Percentiles rank a stretch among this genome's conserved stretches.
Evolutionary conservation across 2,797 vertebrate genomes (phyloP).

Genomic region (Tokudaia tokunoshimensis): DNA sequence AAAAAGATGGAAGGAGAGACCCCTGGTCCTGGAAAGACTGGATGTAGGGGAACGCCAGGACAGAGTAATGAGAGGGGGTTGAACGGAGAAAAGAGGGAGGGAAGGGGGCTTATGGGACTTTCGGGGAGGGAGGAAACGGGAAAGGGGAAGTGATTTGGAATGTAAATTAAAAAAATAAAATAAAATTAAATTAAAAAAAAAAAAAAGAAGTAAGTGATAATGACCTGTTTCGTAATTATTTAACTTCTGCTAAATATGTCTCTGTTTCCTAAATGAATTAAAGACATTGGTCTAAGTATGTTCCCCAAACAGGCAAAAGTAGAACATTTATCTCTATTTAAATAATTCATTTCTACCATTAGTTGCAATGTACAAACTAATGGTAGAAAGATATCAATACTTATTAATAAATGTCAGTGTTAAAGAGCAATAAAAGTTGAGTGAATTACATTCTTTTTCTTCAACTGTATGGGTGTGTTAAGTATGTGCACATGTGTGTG

Average conservation of each 20-base stretch:
- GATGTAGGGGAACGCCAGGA: no score
- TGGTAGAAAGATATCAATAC: neutral
- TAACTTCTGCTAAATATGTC: slow-evolving; percentile 44
- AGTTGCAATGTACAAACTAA: neutral
- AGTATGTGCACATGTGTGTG: neutral
- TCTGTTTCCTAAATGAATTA: slow-evolving; percentile 36
- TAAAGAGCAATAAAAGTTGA: slow-evolving; percentile 43
- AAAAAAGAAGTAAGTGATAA: slow-evolving; percentile 39
- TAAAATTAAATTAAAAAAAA: no score
- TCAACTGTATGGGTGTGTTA: neutral
- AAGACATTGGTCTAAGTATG: neutral
- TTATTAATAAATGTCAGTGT: slow-evolving; percentile 28
- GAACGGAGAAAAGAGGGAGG: no score
- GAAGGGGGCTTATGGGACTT: no score
- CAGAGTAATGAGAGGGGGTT: no score
- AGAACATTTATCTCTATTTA: neutral
- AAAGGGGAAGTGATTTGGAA: no score
- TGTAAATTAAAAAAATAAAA: no score
- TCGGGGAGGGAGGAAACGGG: no score
- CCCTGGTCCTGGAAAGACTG: no score
- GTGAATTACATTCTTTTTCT: slow-evolving; percentile 24
- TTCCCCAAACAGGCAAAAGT: neutral
- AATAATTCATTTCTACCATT: neutral
- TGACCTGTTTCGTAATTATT: slow-evolving; percentile 45
- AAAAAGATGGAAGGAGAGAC: no score